Base-by-base conservation (phyloP, 2,888 invertebrate species). In the Caenorhabditis afra region DNA sequence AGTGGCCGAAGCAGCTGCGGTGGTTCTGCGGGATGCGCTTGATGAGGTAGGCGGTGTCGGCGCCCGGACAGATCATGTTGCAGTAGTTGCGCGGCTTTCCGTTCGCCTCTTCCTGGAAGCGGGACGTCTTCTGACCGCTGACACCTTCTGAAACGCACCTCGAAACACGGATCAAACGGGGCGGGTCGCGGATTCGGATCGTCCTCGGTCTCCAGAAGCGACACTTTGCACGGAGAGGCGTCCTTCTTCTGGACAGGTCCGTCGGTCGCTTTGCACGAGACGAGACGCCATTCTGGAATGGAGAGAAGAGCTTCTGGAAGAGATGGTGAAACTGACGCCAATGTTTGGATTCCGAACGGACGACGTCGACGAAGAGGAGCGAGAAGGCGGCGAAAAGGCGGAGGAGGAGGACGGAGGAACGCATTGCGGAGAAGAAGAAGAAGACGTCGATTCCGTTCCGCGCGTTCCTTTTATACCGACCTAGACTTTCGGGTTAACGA, bases 11-110 rank as follows among this genome's bases (percentile, higher is more conserved):
- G 47, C 87, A 87, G 14, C 77, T 81, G 3, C 84, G 70, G 45
- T 86, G 85, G 53, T 82, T 78, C n/a, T 71, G 71, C 11, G 81
- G 81, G 20, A 73, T 64, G 37, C 79, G 39, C 23, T 79, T 79
- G 50, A 79, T 79, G 18, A 86, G 62, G 66, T 89, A 89, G 23
- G 87, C 89, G 10, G 89, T 89, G 61, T 88, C 89, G 14, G 89
- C 88, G 20, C 82, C 81, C 1, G 87, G 87, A 45, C 87, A 88
- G 20, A 87, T 49, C 10, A 87, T 70, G 57, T 87, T 84, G 66
- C 87, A 88, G 65, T 86, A 88, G 22, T 86, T 82, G 12, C 88
- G 81, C 11, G 75, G 73, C 55, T 86, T 88, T 18, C 87, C 88
- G 77, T 88, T 87, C n/a, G 79, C 75, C 20, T 79, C 67, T 57